phyloP scores from a whole-genome alignment of 2,888 invertebrate genomes.

The Cerceris rybyensis region DNA sequence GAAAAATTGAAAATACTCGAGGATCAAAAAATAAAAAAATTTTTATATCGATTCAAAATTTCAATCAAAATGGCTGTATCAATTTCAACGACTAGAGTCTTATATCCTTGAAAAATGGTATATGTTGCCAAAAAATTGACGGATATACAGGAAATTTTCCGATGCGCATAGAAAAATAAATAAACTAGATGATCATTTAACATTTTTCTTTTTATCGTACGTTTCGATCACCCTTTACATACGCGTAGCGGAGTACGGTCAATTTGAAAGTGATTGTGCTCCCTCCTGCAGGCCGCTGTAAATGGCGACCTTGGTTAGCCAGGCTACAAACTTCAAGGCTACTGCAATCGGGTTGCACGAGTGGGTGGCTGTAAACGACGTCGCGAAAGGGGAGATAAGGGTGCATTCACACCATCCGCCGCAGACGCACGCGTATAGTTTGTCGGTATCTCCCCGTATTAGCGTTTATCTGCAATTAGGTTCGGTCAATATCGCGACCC shows the following conservation, averaged over 20 bases:
- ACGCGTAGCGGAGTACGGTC: slow-evolving; percentile 38
- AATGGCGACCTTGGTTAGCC: slow-evolving; percentile 73
- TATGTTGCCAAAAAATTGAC: background rate
- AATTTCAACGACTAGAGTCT: too few species aligned
- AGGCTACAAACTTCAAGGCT: slow-evolving; percentile 71
- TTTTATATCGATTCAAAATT: background rate
- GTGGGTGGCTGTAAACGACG: slow-evolving; percentile 62
- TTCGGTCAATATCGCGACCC: slow-evolving; percentile 20
- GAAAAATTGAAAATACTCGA: too few species aligned
- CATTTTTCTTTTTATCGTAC: background rate
- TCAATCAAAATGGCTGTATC: background rate
- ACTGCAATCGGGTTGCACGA: slow-evolving; percentile 63
- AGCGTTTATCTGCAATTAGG: slow-evolving; percentile 34
- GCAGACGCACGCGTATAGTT: slow-evolving; percentile 27
- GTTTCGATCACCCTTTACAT: slow-evolving; percentile 40
- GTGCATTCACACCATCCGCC: slow-evolving; percentile 60
- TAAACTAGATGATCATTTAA: background rate
- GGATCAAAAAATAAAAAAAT: too few species aligned
- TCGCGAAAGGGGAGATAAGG: slow-evolving; percentile 61
- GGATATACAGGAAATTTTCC: background rate
- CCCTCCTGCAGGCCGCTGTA: slow-evolving; percentile 63
- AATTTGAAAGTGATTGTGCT: slow-evolving; percentile 72
- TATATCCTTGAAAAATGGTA: too few species aligned
- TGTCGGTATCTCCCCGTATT: slow-evolving; percentile 29
- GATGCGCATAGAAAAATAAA: background rate